Conservation (phyloP, 2,113 vertebrate genomes). For the Caranx ignobilis region DNA sequence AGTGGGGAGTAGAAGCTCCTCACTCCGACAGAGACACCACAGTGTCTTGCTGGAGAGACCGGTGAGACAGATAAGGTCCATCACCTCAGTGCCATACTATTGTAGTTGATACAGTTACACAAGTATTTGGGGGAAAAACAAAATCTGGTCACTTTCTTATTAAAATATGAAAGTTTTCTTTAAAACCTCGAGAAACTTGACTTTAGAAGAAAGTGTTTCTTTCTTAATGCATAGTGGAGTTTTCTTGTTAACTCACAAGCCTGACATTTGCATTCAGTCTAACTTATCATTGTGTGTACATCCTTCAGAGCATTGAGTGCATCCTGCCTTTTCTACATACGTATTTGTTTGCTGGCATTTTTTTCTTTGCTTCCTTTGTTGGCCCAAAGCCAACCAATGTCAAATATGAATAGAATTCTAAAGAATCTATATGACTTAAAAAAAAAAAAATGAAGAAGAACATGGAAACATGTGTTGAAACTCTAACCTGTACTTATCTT, state of each 20-base stretch:
- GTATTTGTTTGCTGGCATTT: not conserved
- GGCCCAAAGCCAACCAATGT: no score
- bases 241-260: not conserved
- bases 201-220: not conserved
- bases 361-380: not conserved
- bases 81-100: conserved; percentile 19
- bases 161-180: not conserved
- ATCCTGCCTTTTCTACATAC: not conserved
- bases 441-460: no score
- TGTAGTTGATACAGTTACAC: conserved; percentile 1
- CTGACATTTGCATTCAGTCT: not conserved
- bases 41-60: conserved; percentile 18
- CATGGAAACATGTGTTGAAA: no score
- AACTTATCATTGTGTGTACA: no score
- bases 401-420: not conserved
- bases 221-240: not conserved
- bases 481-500: no score
- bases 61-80: conserved; percentile 10
- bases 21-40: conserved; percentile 40
- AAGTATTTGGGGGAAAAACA: not conserved
- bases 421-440: no score
- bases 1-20: conserved; percentile 51
- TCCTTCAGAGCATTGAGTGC: not conserved
- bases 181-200: not conserved
- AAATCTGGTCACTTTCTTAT: not conserved